Evolutionary conservation across 2,797 vertebrate genomes (phyloP).

Genomic region (Hybognathus amarus): DNA sequence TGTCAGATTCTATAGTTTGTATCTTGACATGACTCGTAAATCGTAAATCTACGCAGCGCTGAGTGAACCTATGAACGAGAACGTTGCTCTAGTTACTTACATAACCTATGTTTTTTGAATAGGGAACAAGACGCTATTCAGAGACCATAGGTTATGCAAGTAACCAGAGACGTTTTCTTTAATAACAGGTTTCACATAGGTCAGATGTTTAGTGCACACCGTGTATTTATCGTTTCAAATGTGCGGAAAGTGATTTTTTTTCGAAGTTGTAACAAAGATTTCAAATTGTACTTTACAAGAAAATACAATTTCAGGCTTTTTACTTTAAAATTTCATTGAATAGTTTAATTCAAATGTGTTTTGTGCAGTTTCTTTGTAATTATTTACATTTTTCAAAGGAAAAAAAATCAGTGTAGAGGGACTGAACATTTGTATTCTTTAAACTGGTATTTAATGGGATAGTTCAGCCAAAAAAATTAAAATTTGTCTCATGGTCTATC

Average conservation of each 20-base stretch:
- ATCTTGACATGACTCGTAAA: too few species aligned
- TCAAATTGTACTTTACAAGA: neutral
- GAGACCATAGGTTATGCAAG: too few species aligned
- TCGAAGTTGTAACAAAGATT: neutral
- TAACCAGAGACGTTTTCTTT: neutral
- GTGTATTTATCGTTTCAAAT: neutral
- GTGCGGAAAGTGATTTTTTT: neutral
- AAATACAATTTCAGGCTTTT: neutral
- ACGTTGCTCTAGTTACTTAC: too few species aligned
- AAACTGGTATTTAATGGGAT: neutral
- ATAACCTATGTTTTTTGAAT: too few species aligned
- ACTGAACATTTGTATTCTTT: neutral
- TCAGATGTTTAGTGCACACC: neutral
- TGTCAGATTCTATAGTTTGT: too few species aligned
- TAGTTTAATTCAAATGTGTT: neutral
- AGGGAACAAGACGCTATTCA: too few species aligned
- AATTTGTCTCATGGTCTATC: neutral
- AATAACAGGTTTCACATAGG: neutral
- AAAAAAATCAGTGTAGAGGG: neutral
- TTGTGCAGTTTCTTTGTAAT: neutral
- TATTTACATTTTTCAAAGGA: rapidly evolving
- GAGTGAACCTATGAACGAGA: too few species aligned
- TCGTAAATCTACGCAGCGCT: too few species aligned
- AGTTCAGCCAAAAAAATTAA: neutral
- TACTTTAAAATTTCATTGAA: neutral